Base-by-base conservation (phyloP, 2,113 vertebrate genomes). In the Piliocolobus tephrosceles region DNA sequence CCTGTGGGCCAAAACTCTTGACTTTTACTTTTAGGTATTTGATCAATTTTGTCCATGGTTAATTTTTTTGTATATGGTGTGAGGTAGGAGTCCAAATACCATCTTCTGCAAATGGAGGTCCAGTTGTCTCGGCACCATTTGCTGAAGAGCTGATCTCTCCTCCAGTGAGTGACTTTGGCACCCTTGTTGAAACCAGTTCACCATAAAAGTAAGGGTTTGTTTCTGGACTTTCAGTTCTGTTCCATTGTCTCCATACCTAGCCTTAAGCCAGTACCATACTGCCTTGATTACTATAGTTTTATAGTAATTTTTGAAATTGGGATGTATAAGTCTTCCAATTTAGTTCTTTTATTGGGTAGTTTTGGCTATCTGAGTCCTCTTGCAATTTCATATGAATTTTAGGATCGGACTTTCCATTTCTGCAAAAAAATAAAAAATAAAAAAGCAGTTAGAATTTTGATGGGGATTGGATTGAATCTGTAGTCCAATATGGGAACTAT, bases 171-270 rank as follows among this genome's bases (percentile, higher is more conserved):
- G 27, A 30, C 13, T 32, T 57, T 20, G 38, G 38, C 25, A 13
- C 20, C 22, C 30, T 1, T n/a, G 64, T 45, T 23, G 23, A 72
- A 52, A 2, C 52, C 20, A 35, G 4, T 5, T 23, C 11, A 0
- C 61, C 76, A 45, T 23, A 50, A 35, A 5, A 1, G 57, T 22
- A 4, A 38, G 25, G 2, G 23, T 9, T 58, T 47, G 3, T 30
- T 40, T 80, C 23, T 22, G 43, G 27, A 64, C 23, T 22, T 5
- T 4, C 2, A 20, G 0, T 22, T 11, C 0, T 2, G 16, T 47
- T 9, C 22, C 23, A 1, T 25, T 3, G 73, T 8, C 32, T 50
- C 14, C 25, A 35, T 47, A 38, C 32, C 83, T 85, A 5, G 1
- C 4, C 43, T 78, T 45, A 9, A 2, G 45, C 17, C 6, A 16